These are phyloP conservation scores for Anarrhichthys ocellatus DNA, from an alignment of 2,113 vertebrate species.

Conservation along the genomic window DNA sequence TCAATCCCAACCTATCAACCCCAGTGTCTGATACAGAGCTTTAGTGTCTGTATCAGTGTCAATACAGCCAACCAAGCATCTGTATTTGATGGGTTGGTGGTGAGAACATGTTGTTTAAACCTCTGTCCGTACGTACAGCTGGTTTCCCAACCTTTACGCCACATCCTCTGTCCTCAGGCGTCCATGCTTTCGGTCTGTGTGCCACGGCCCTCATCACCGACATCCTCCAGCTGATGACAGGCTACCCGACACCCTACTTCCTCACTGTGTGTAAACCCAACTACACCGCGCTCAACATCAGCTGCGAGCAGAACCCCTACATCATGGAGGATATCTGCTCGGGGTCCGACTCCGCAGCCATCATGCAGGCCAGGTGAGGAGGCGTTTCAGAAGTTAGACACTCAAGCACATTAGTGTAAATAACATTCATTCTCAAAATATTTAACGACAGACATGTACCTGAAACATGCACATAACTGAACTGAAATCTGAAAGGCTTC, in stretches of 20 bases:
- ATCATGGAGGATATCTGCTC: constrained; percentile 97
- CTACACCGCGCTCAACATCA: constrained; percentile 93
- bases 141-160: background rate
- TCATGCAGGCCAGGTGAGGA: constrained; percentile 94
- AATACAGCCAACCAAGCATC: too few species aligned
- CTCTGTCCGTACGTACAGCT: background rate
- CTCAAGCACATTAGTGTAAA: too few species aligned
- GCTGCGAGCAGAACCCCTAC: constrained; percentile 95
- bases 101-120: background rate
- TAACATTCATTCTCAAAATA: background rate
- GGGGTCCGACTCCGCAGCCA: constrained; percentile 88
- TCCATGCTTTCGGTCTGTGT: constrained; percentile 96
- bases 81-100: background rate
- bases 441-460: background rate
- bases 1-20: background rate
- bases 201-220: constrained; percentile 97
- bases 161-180: constrained; percentile 81
- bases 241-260: constrained; percentile 96
- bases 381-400: background rate
- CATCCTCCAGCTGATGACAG: constrained; percentile 96
- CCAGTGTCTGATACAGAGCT: background rate
- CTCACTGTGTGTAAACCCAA: constrained; percentile 98
- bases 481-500: too few species aligned
- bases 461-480: background rate
- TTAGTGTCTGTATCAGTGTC: background rate